phyloP scores from a whole-genome alignment of 1,140 invertebrate species.

The Drosophila gunungcola region DNA sequence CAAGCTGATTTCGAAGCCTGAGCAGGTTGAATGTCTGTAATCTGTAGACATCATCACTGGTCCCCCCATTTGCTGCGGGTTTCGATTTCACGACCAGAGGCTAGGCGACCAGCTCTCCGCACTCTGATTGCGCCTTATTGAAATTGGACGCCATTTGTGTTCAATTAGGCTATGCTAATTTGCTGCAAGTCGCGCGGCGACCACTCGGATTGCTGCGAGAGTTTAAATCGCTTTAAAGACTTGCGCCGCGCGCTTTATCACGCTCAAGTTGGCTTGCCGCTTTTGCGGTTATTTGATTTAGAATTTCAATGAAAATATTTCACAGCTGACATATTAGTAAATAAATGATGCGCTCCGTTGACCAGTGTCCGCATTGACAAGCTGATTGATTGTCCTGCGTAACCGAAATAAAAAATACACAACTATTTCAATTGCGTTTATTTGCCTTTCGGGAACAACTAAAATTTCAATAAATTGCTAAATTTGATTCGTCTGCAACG shows the following conservation, averaged over 20 bases:
- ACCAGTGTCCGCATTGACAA: constrained; percentile 31
- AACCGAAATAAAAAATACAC: constrained; percentile 15
- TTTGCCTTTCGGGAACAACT: constrained; percentile 44
- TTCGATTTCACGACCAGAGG: constrained; percentile 59
- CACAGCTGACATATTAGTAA: constrained; percentile 69
- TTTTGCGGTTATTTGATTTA: constrained; percentile 60
- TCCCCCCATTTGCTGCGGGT: constrained; percentile 24
- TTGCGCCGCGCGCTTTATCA: neutral
- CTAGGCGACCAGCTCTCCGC: constrained; percentile 18
- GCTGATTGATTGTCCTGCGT: constrained; percentile 67
- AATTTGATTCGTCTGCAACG: constrained; percentile 49
- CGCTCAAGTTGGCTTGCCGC: neutral
- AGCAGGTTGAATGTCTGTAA: neutral
- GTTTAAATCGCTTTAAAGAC: constrained; percentile 28
- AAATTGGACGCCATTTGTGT: constrained; percentile 81
- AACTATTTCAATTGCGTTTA: constrained; percentile 39
- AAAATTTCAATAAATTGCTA: constrained; percentile 61
- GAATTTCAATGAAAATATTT: constrained; percentile 67
- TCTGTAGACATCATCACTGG: constrained; percentile 19
- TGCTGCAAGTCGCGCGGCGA: constrained; percentile 42
- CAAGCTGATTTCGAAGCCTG: neutral
- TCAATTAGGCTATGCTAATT: constrained; percentile 83
- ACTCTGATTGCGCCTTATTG: constrained; percentile 57
- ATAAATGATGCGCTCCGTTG: constrained; percentile 53
- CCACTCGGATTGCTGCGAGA: neutral